Evolutionary conservation across 2,797 vertebrate species (phyloP).

Genomic region (Amphiprion clarkii): DNA sequence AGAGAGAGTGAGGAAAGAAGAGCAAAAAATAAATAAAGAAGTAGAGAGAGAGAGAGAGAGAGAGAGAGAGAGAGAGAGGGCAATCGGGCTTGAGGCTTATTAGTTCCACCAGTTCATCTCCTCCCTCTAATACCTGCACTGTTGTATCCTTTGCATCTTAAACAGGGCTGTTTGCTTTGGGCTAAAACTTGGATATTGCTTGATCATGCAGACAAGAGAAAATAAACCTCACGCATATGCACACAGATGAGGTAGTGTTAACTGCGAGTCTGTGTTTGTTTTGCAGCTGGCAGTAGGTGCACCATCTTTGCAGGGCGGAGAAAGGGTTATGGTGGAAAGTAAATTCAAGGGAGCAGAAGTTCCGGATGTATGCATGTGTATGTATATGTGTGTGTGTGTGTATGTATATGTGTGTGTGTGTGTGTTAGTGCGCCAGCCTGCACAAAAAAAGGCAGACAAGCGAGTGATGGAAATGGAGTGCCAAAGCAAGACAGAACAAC

Average conservation of each 20-base stretch:
- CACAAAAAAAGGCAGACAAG: conserved; percentile 11
- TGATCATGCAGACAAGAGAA: conserved; percentile 55
- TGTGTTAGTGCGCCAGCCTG: neutral
- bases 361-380: neutral
- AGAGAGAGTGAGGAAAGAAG: conserved; percentile 46
- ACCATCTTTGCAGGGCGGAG: neutral
- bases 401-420: neutral
- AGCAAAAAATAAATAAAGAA: conserved; percentile 21
- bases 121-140: conserved; percentile 78
- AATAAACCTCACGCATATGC: conserved; percentile 28
- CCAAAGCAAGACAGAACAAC: conserved; percentile 32
- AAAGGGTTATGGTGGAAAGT: conserved; percentile 7
- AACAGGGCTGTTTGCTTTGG: conserved; percentile 71
- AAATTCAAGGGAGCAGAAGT: conserved; percentile 28
- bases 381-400: neutral
- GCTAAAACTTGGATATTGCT: conserved; percentile 65
- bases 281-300: conserved; percentile 33
- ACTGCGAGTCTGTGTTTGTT: conserved; percentile 12
- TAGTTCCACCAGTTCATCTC: conserved; percentile 85
- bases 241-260: conserved; percentile 9
- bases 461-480: conserved; percentile 32
- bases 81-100: conserved; percentile 75
- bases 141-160: conserved; percentile 78
- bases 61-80: conserved; percentile 33
- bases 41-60: conserved; percentile 33